Evolutionary conservation across 2,888 invertebrate species (phyloP), one percentile per base, ranked within the genome.

Genomic region (Hypolimnas misippus): DNA sequence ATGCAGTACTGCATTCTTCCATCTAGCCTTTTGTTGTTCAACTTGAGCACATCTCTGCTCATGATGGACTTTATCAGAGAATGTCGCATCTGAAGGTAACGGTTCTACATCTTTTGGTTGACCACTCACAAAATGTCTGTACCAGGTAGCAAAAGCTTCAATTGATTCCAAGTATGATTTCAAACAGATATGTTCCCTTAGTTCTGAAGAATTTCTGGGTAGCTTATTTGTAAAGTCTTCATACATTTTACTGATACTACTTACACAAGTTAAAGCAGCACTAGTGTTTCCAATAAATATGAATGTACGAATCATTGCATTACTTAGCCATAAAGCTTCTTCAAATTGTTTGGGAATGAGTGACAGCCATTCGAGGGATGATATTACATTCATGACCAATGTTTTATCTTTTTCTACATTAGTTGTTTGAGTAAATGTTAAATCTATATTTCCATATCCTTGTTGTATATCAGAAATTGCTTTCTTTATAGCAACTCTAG

Each of bases 91-190:
- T 14, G 93, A 77, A 0, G 92, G 83, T 31, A 94, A 81, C 12
- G 92, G 86, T 42, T 94, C 93, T 0, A 96, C 94, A 66, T 94
- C 94, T 58, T 93, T 93, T 0, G 98, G 98, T 81, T 95, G 95
- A 0, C 94, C 95, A 76, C 96, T 95, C 77, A 97, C 95, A 71
- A 93, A 96, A 76, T 96, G 95, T 69, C 96, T 94, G 72, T 96
- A 96, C 98, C 98, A 98, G 73, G 97, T 96, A 68, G 95, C 95
- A 85, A 98, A 98, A 6, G 96, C 95, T 83, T 98, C 97, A 65
- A 97, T 93, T 3, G 97, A 97, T 76, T 96, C 95, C 70, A 98
- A 89, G 81, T 98, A 98, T 0, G 97, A 94, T 84, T 96, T 96
- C 76, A 97, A 94, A 83, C 98, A 97, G 33, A 98, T 92, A 86